Conservation (phyloP, 2,113 vertebrate genomes). For the Guaruba guarouba region DNA sequence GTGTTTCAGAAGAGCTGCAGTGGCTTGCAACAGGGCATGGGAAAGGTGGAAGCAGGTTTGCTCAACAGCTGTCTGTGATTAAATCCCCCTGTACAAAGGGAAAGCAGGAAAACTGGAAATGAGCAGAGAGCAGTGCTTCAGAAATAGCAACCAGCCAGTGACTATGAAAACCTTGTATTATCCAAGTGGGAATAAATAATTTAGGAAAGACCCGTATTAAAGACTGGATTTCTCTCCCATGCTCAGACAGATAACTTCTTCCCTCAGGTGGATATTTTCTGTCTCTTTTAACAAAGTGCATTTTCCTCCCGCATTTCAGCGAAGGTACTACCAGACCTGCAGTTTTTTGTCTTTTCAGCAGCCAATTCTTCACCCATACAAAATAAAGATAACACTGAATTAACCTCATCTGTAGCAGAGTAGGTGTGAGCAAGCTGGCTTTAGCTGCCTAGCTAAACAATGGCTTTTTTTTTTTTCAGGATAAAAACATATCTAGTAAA, state of each 20-base stretch:
- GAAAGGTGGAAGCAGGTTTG: background rate
- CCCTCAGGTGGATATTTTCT: background rate
- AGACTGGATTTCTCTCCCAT: background rate
- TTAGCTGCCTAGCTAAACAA: background rate
- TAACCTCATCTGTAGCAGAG: background rate
- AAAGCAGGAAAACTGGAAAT: background rate
- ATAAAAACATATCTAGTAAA: background rate
- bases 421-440: background rate
- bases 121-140: background rate
- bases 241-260: slow-evolving; percentile 7
- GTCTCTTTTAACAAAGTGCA: background rate
- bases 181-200: slow-evolving; percentile 18
- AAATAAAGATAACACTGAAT: slow-evolving; percentile 8
- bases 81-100: background rate
- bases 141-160: background rate
- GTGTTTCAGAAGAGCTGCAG: rapidly evolving
- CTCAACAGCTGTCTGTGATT: background rate
- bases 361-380: background rate
- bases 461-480: background rate
- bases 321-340: background rate
- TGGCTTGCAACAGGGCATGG: rapidly evolving
- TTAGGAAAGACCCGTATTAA: slow-evolving; percentile 20
- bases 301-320: background rate
- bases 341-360: background rate
- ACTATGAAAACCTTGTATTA: background rate